These are phyloP conservation scores for Ctenoplectra terminalis DNA, from an alignment of 1,140 invertebrate species.

Conservation along the genomic window DNA sequence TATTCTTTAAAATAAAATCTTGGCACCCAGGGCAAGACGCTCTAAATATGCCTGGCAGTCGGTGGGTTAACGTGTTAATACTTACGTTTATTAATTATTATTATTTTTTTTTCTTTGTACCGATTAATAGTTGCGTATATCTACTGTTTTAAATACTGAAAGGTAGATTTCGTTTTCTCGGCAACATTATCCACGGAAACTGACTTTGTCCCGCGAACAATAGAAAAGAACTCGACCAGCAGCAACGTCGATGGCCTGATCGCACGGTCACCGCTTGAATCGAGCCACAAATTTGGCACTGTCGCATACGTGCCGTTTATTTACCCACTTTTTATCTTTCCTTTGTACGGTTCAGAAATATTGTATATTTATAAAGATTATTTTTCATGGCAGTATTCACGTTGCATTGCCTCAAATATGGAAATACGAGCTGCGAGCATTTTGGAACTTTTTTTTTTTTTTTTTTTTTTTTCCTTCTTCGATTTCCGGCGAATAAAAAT, in stretches of 20 bases:
- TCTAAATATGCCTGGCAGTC: too few relatives aligned
- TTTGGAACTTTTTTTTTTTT: too few relatives aligned
- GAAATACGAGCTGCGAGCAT: constrained; percentile 48
- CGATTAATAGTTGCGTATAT: too few relatives aligned
- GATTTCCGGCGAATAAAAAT: neutral
- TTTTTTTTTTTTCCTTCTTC: too few relatives aligned
- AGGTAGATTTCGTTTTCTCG: neutral
- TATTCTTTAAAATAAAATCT: too few relatives aligned
- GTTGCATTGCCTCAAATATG: constrained; percentile 58
- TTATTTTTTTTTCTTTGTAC: too few relatives aligned
- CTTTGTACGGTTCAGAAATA: constrained; percentile 45
- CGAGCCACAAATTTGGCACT: constrained; percentile 15
- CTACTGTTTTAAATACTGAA: too few relatives aligned
- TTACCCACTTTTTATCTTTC: constrained; percentile 2
- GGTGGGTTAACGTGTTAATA: too few relatives aligned
- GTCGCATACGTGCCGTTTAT: constrained; percentile 12
- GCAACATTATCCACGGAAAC: neutral
- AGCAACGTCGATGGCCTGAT: neutral
- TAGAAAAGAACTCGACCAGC: constrained; percentile 24
- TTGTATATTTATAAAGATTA: constrained; percentile 63
- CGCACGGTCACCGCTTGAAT: neutral
- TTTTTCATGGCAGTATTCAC: constrained; percentile 69
- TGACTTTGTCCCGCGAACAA: constrained; percentile 25
- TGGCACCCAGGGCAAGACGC: too few relatives aligned
- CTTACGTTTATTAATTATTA: too few relatives aligned